Evolutionary conservation across 2,113 vertebrate genomes (phyloP), one percentile per base, ranked within the genome.

Genomic region (Fukomys damarensis): DNA sequence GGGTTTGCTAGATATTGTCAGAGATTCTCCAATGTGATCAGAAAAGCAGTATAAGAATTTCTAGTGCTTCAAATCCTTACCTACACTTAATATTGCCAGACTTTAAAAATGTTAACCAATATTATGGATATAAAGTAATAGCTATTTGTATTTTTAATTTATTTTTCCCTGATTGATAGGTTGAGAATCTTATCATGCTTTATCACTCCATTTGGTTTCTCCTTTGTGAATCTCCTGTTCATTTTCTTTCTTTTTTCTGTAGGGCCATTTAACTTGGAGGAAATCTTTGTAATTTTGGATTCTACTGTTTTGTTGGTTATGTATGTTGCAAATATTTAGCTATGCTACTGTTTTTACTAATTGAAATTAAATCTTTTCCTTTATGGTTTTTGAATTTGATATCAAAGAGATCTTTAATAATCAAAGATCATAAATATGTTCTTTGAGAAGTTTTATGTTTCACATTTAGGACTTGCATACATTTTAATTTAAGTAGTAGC

Each of bases 241-340:
- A 49, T 93, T 94, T 58, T 17, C 17, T 80, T 77, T 59, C 17
- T 58, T 19, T 95, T 86, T 94, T 88, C 26, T 83, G 0, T 80
- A 54, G 30, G 11, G 32, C 38, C 91, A 38, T 74, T 97, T 87
- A 54, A 65, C 65, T 93, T 72, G 43, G 77, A 89, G 65, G 35
- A 77, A 97, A 54, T 96, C 38, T 89, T 91, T 76, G 12, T 76
- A 68, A 84, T 85, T 95, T n/a, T 89, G 88, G 6, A 68, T 70
- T 19, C 49, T 54, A 46, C 63, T 16, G 20, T n/a, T 80, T 95
- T 85, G 35, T 85, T 85, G 56, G 13, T 22, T 89, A 5, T 74
- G 4, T 80, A 17, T 83, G 10, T 82, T 70, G 1, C 26, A 91
- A 49, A 87, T 87, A 83, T 87, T 91, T 46, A 94, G 6, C 28